Percentiles rank a stretch among this genome's conserved stretches.
phyloP scores from a whole-genome alignment of 2,113 vertebrate genomes.

The Austrofundulus limnaeus region DNA sequence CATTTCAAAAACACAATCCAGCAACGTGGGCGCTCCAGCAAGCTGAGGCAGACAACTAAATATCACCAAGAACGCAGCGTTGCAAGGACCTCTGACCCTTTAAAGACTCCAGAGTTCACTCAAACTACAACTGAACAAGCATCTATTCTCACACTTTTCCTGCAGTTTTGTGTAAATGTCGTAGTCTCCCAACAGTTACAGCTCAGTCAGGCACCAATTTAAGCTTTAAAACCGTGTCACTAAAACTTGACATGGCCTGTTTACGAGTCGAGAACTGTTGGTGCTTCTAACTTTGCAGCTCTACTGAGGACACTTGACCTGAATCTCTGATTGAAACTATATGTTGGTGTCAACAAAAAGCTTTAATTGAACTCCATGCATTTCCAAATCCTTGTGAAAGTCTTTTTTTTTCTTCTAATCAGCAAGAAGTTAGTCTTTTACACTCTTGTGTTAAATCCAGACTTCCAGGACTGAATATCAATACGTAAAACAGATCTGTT shows the following conservation, averaged over 20 bases:
- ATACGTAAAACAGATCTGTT: conserved; percentile 1
- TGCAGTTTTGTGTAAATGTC: too few relatives aligned
- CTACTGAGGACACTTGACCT: conserved; percentile 48
- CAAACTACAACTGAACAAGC: too few relatives aligned
- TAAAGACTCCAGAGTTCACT: too few relatives aligned
- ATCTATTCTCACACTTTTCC: too few relatives aligned
- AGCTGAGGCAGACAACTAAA: too few relatives aligned
- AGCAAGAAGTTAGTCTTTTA: not conserved
- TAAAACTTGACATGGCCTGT: conserved; percentile 5
- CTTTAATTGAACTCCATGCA: conserved; percentile 50
- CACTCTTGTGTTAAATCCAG: conserved; percentile 51
- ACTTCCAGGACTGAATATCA: conserved; percentile 29
- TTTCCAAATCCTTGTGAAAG: conserved; percentile 19
- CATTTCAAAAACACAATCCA: too few relatives aligned
- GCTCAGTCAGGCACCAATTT: too few relatives aligned
- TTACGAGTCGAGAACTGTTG: conserved; percentile 13
- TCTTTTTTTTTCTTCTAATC: conserved; percentile 34
- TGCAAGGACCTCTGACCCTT: too few relatives aligned
- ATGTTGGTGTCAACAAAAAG: conserved; percentile 43
- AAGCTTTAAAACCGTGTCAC: conserved; percentile 5
- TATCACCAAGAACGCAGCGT: too few relatives aligned
- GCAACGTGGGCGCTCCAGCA: too few relatives aligned
- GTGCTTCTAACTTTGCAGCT: conserved; percentile 31
- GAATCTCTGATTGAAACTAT: conserved; percentile 50
- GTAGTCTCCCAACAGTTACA: too few relatives aligned